Evolutionary conservation across 2,797 vertebrate genomes (phyloP).

Genomic region (Anas bernieri): DNA sequence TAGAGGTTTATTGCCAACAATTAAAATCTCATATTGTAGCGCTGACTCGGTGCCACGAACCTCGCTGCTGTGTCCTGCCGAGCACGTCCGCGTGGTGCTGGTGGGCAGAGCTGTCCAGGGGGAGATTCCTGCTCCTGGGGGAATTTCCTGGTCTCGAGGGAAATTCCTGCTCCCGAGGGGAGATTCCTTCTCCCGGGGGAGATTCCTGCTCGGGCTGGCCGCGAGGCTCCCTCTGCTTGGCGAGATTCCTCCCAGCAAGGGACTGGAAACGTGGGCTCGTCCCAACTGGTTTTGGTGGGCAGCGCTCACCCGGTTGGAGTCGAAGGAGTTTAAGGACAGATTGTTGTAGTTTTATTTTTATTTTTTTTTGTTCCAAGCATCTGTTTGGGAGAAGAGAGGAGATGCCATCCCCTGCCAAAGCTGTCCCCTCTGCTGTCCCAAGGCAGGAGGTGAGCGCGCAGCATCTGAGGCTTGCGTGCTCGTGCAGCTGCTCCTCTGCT

Average conservation of each 20-base stretch:
- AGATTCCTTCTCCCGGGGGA: no score
- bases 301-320: neutral
- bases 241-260: neutral
- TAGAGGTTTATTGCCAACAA: neutral
- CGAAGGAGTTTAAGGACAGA: neutral
- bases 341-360: no score
- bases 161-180: no score
- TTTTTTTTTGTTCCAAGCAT: no score
- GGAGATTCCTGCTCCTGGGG: neutral
- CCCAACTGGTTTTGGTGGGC: neutral
- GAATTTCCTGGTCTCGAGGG: no score
- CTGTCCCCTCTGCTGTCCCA: neutral
- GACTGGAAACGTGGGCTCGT: rapidly evolving
- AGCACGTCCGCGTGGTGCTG: neutral
- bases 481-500: rapidly evolving
- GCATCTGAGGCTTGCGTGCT: neutral
- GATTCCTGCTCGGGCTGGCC: neutral
- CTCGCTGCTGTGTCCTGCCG: neutral
- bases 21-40: neutral
- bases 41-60: neutral
- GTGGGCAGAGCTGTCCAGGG: neutral
- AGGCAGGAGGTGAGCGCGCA: neutral
- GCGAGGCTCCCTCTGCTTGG: neutral
- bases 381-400: no score
- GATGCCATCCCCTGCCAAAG: no score